These are phyloP conservation scores for Leptinotarsa defecta DNA, from an alignment of 1,140 invertebrate genomes.

Conservation along the genomic window DNA sequence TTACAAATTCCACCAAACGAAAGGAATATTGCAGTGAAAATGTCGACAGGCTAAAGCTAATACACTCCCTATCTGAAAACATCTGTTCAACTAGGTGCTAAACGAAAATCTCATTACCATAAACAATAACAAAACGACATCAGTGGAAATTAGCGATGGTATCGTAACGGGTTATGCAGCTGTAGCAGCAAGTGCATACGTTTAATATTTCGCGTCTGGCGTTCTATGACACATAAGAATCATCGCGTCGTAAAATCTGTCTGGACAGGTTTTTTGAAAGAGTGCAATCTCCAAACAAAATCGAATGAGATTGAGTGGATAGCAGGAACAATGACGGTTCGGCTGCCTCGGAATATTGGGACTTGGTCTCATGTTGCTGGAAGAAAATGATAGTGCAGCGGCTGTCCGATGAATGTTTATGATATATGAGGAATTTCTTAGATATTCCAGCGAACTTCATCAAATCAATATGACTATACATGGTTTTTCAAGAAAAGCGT, in stretches of 20 bases:
- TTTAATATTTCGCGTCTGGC: conserved; percentile 15
- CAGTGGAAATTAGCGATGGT: conserved; percentile 10
- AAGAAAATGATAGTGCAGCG: background rate
- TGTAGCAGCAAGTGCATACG: conserved; percentile 11
- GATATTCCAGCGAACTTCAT: too few species aligned
- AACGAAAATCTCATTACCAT: conserved; percentile 9
- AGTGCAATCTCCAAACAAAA: conserved; percentile 18
- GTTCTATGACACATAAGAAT: conserved; percentile 20
- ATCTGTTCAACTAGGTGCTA: background rate
- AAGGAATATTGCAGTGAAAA: too few species aligned
- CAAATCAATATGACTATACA: too few species aligned
- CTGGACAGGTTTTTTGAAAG: conserved; percentile 27
- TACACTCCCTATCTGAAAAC: background rate
- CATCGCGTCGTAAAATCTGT: conserved; percentile 26
- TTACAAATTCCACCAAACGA: too few species aligned
- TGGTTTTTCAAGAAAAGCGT: too few species aligned
- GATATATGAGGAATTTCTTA: too few species aligned
- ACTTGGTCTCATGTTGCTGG: background rate
- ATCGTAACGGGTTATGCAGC: background rate
- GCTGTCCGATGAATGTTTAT: too few species aligned
- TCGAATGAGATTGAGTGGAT: conserved; percentile 23
- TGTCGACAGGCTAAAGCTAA: background rate
- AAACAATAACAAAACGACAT: conserved; percentile 1
- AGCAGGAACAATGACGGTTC: background rate
- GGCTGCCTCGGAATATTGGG: background rate